Evolutionary conservation across 2,113 vertebrate species (phyloP).

Genomic region (Dipodomys stephensi): DNA sequence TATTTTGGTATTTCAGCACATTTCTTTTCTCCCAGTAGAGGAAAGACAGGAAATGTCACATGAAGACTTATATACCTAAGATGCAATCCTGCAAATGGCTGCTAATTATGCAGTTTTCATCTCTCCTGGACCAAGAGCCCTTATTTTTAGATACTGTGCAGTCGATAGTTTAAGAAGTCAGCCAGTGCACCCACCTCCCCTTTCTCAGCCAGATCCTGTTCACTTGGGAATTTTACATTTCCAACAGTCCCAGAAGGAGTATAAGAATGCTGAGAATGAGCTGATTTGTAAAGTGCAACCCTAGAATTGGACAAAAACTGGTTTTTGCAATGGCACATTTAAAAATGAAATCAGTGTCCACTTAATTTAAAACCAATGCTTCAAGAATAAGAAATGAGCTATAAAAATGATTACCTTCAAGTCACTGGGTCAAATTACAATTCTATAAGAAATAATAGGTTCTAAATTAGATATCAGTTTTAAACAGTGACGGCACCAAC

Average conservation of each 20-base stretch:
- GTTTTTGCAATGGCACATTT: neutral
- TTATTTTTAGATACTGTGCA: slow-evolving; percentile 73
- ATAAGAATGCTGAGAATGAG: slow-evolving; percentile 59
- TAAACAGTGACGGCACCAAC: neutral
- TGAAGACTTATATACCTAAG: slow-evolving; percentile 39
- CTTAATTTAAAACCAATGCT: slow-evolving; percentile 30
- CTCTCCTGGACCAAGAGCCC: neutral
- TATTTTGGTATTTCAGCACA: slow-evolving; percentile 74
- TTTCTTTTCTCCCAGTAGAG: slow-evolving; percentile 49
- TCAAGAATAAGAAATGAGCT: slow-evolving; percentile 38
- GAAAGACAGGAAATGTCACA: slow-evolving; percentile 51
- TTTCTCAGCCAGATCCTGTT: slow-evolving; percentile 52
- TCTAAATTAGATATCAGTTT: slow-evolving; percentile 40
- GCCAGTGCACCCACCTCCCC: neutral
- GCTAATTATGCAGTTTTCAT: slow-evolving; percentile 13
- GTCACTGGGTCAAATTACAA: slow-evolving; percentile 29
- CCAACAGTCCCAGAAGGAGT: slow-evolving; percentile 49
- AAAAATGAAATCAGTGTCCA: slow-evolving; percentile 50
- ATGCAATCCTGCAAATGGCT: neutral
- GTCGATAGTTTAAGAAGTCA: slow-evolving; percentile 59
- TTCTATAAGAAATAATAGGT: neutral
- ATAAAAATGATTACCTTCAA: slow-evolving; percentile 19
- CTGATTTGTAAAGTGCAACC: slow-evolving; percentile 10
- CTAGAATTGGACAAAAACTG: slow-evolving; percentile 40
- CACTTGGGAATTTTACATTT: slow-evolving; percentile 64